These are phyloP conservation scores for Lithobates sylvaticus DNA, from an alignment of 2,797 vertebrate genomes.

Conservation along the genomic window DNA sequence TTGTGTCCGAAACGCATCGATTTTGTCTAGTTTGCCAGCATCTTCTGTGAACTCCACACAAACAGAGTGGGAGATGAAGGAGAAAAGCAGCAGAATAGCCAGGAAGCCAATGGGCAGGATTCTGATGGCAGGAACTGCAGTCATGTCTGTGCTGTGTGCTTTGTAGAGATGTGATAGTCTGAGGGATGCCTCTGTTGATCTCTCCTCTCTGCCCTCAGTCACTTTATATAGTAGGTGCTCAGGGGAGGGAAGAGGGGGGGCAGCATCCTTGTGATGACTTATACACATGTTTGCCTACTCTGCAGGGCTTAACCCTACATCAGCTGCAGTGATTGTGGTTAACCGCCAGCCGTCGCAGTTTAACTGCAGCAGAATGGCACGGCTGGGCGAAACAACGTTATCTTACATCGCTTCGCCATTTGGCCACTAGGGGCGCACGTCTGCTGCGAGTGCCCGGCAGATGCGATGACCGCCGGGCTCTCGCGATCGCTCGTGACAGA, in stretches of 20 bases:
- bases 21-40: constrained; percentile 30
- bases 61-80: constrained; percentile 35
- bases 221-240: constrained; percentile 54
- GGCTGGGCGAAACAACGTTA: too few species aligned
- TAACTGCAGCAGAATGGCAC: too few species aligned
- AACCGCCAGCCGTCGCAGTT: not conserved
- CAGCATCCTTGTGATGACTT: constrained; percentile 17
- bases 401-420: too few species aligned
- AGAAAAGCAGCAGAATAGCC: constrained; percentile 49
- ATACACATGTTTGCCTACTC: constrained; percentile 31
- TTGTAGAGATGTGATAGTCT: constrained; percentile 34
- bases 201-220: constrained; percentile 34
- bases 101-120: constrained; percentile 51
- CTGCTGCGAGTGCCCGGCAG: too few species aligned
- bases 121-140: constrained; percentile 42
- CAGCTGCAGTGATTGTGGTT: not conserved
- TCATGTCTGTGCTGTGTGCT: constrained; percentile 44
- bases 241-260: constrained; percentile 13
- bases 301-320: constrained; percentile 43
- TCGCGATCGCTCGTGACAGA: too few species aligned
- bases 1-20: constrained; percentile 23
- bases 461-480: too few species aligned
- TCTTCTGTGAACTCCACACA: constrained; percentile 50
- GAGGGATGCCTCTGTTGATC: constrained; percentile 34
- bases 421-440: too few species aligned